phyloP scores from a whole-genome alignment of 2,113 vertebrate genomes.

The Micronisus gabar region DNA sequence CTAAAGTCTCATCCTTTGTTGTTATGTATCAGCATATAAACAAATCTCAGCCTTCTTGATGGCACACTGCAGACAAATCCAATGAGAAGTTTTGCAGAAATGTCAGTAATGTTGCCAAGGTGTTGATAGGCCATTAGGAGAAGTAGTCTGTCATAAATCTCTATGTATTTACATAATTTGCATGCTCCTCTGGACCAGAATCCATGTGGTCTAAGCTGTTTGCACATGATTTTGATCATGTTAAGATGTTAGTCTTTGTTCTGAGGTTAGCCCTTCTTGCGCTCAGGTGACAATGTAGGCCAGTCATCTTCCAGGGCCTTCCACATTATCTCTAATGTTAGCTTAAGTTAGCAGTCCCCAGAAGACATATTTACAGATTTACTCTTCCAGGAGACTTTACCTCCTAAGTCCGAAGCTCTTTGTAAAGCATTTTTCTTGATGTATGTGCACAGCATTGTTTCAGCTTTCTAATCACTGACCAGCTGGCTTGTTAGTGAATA shows the following conservation, averaged over 20 bases:
- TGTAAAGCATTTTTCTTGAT: conserved; percentile 81
- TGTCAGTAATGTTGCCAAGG: neutral
- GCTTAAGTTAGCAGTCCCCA: neutral
- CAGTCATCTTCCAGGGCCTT: conserved; percentile 5
- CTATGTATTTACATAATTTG: conserved; percentile 28
- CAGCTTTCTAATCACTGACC: conserved; percentile 93
- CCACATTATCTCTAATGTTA: neutral
- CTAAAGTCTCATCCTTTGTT: conserved; percentile 3
- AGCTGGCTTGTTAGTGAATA: conserved; percentile 95
- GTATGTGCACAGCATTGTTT: conserved; percentile 83
- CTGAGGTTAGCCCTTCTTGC: neutral
- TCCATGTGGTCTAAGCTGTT: neutral
- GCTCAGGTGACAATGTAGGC: neutral
- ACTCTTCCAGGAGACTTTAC: conserved; percentile 39
- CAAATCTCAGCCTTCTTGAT: neutral
- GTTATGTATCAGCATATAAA: neutral
- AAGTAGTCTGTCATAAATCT: neutral
- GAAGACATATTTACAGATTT: conserved; percentile 42
- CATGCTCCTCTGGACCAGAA: neutral
- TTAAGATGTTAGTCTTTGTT: neutral
- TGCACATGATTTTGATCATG: neutral
- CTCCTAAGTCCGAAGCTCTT: conserved; percentile 57
- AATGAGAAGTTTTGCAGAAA: neutral
- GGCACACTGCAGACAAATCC: neutral
- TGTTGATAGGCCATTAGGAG: neutral